Percentiles rank a stretch among this genome's conserved stretches.
These are phyloP conservation scores for Bubo scandiacus DNA, from an alignment of 2,113 vertebrate species.

Conservation along the genomic window DNA sequence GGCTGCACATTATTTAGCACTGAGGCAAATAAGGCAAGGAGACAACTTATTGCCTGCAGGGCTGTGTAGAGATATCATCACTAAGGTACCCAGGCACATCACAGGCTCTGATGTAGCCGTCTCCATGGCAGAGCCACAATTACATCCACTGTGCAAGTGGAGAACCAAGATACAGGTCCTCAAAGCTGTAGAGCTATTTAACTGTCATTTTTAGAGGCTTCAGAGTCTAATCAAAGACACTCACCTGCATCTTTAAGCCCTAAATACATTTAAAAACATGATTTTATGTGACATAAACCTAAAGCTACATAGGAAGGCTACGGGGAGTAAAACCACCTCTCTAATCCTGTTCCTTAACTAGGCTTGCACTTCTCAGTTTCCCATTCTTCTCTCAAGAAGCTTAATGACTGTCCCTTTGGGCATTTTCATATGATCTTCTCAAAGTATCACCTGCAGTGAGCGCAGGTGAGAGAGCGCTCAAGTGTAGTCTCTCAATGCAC, in stretches of 20 bases:
- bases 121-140: not conserved
- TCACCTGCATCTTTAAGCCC: not conserved
- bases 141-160: not conserved
- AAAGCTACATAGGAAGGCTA: not conserved
- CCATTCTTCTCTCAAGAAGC: not conserved
- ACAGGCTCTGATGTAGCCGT: not conserved
- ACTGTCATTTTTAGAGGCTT: not conserved
- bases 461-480: not conserved
- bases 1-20: not conserved
- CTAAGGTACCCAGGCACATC: not conserved
- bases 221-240: not conserved
- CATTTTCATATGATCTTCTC: not conserved
- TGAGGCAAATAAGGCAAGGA: not conserved
- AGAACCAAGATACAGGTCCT: accelerated
- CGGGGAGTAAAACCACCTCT: not conserved
- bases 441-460: not conserved
- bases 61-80: not conserved
- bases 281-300: not conserved
- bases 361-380: not conserved
- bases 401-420: not conserved
- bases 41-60: not conserved
- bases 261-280: not conserved
- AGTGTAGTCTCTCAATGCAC: not conserved
- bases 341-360: not conserved
- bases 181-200: not conserved